Evolutionary conservation across 2,797 vertebrate species (phyloP).

Genomic region (Brachyalestes nurse): DNA sequence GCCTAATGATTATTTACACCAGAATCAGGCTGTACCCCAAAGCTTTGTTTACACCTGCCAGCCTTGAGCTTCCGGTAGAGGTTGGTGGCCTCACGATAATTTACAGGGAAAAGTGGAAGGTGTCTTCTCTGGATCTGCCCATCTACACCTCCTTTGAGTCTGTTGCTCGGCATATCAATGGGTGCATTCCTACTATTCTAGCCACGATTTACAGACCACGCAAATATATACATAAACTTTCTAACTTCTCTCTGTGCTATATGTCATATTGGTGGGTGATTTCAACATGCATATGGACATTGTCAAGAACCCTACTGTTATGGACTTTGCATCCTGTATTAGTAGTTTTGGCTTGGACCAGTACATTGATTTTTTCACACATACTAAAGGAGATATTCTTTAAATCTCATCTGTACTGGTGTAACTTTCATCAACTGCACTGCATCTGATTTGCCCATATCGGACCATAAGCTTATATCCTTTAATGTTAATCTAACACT

Average conservation of each 20-base stretch:
- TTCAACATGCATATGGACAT: conserved; percentile 2
- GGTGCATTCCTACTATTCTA: background rate
- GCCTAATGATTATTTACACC: background rate
- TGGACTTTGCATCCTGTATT: background rate
- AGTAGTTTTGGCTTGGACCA: background rate
- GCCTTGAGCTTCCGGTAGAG: background rate
- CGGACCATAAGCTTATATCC: background rate
- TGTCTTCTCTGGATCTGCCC: background rate
- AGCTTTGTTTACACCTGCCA: background rate
- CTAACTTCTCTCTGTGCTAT: too few relatives aligned
- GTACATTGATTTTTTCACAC: background rate
- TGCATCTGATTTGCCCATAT: background rate
- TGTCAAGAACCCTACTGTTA: background rate
- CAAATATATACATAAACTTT: background rate
- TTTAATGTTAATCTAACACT: background rate
- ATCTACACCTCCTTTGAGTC: background rate
- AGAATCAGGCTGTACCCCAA: background rate
- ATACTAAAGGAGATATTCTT: background rate
- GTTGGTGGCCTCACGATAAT: background rate
- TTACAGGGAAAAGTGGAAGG: background rate
- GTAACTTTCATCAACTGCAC: background rate
- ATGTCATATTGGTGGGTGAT: conserved; percentile 3
- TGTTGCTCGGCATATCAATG: background rate
- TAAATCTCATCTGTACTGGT: background rate
- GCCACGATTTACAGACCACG: background rate